These are phyloP conservation scores for Synaphobranchus kaupii DNA, from an alignment of 2,797 vertebrate species.

Conservation along the genomic window DNA sequence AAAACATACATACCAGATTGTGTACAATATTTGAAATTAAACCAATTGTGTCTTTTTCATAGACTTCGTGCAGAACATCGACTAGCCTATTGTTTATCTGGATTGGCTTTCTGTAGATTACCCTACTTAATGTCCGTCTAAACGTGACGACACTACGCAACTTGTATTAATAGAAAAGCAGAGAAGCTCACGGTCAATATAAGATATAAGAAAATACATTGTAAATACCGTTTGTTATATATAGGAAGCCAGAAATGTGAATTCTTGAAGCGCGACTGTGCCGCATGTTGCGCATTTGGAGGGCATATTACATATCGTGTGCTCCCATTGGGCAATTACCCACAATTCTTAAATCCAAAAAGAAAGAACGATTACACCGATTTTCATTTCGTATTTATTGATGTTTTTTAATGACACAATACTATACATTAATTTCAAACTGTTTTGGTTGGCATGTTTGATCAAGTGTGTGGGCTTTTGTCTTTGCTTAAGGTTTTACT, in stretches of 20 bases:
- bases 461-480: not conserved
- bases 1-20: not conserved
- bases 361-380: not conserved
- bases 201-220: not conserved
- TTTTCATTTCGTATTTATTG: not conserved
- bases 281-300: conserved; percentile 1
- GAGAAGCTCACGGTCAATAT: not conserved
- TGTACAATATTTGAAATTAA: not conserved
- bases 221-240: not conserved
- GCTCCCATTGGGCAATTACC: not conserved
- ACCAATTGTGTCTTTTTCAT: not conserved
- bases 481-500: not conserved
- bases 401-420: not conserved
- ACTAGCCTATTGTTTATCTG: not conserved
- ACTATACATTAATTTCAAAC: not conserved
- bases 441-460: not conserved
- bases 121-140: not conserved
- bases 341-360: not conserved
- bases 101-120: not conserved
- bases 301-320: not conserved
- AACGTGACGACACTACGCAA: not conserved
- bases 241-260: not conserved
- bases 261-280: not conserved
- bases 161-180: not conserved
- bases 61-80: not conserved